Evolutionary conservation across 2,113 vertebrate species (phyloP), one percentile per base, ranked within the genome.

Genomic region (Danio rerio): DNA sequence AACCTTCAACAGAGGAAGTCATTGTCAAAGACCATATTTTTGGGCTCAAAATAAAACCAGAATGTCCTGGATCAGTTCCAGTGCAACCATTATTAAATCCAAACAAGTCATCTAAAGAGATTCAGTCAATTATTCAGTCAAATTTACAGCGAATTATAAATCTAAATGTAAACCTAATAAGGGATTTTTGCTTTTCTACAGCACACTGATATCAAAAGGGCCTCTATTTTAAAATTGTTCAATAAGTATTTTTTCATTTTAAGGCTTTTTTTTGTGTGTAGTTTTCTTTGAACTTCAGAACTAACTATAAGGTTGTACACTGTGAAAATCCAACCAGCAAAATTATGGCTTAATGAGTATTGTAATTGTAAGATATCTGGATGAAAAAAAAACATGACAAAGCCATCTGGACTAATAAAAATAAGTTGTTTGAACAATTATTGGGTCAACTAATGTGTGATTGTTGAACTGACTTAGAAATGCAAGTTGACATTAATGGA

Each of bases 31-130:
- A 53, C 49, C 21, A 56, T 55, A 55, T 56, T 73, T 73, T 56
- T 49, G 18, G 15, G 6, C 70, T 73, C 7, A 40, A 55, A 20
- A 16, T 73, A 73, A 56, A 55, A 56, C 40, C 52, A 73, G 71
- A 49, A 55, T 73, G 50, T 73, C 5, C 50, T 73, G 71, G 20
- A 53, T 55, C 21, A 55, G 50, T 73, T 55, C 13, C 21, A 55
- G 70, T 40, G 21, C 18, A 72, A 45, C 12, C 9, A 6, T 49
- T 68, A 43, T 69, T 13, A 10, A 9, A 16, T 10, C 71, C 11
- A 56, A 73, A 73, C 50, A 71, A 52, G 45, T 52, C 5, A 68
- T 45, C 63, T 40, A 18, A 45, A 68, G 42, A 16, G 45, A 68
- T 43, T 31, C 63, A 43, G 15, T 42, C 63, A 43, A 66, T 45